Conservation (phyloP, 2,888 invertebrate species). For the Allolobophora icterica region DNA sequence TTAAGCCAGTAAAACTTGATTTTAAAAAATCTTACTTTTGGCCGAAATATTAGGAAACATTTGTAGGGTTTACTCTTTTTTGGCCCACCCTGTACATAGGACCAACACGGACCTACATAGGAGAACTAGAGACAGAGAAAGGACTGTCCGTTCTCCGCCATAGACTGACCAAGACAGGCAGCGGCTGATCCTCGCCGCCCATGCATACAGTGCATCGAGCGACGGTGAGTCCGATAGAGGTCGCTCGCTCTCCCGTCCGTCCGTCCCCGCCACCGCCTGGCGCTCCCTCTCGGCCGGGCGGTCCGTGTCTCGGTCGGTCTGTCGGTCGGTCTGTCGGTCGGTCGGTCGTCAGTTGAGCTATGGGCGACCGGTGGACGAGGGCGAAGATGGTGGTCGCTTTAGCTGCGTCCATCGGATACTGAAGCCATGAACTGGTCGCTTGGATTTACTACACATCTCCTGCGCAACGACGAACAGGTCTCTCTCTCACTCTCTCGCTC, state of each 20-base stretch:
- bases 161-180: no score
- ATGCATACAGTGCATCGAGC: background rate
- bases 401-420: background rate
- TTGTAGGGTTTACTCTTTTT: no score
- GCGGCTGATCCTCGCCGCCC: no score
- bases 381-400: background rate
- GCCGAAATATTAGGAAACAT: no score
- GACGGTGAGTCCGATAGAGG: background rate
- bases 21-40: no score
- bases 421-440: background rate
- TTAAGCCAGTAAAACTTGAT: no score
- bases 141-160: no score
- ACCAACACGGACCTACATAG: no score
- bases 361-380: constrained; percentile 2
- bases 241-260: background rate
- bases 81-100: no score
- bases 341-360: background rate
- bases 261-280: background rate
- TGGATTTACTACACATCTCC: background rate
- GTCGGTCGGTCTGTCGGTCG: background rate
- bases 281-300: background rate
- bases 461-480: background rate
- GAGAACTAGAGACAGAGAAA: no score
- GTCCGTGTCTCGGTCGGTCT: no score
- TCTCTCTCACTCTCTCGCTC: background rate